Conservation (phyloP, 2,113 vertebrate species). For the Aptenodytes patagonicus region DNA sequence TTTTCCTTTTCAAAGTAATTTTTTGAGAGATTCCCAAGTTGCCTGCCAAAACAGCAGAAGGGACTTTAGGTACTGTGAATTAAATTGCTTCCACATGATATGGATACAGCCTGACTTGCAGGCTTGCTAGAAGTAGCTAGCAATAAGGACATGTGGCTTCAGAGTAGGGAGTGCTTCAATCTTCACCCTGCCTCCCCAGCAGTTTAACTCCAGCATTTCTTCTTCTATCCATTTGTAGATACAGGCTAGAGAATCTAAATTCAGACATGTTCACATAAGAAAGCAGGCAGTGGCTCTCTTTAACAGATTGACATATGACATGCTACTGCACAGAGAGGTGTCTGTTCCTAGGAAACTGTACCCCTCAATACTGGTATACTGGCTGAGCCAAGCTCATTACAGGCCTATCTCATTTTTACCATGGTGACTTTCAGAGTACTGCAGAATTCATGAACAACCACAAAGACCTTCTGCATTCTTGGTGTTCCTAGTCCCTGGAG, state of each 20-base stretch:
- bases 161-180: background rate
- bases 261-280: background rate
- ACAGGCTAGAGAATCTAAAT: background rate
- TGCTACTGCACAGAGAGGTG: background rate
- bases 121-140: background rate
- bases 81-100: background rate
- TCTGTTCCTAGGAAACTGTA: slow-evolving; percentile 15
- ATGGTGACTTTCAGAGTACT: background rate
- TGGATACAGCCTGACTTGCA: background rate
- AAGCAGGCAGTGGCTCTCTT: background rate
- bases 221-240: background rate
- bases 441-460: background rate
- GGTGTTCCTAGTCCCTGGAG: background rate
- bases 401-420: background rate
- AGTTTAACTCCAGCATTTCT: slow-evolving; percentile 15
- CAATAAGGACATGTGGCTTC: background rate
- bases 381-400: background rate
- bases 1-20: background rate
- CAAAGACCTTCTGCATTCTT: slow-evolving; percentile 13
- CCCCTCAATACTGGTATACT: background rate
- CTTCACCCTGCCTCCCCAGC: background rate
- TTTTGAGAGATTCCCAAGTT: background rate
- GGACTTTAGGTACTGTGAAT: background rate
- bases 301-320: slow-evolving; percentile 5
- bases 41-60: background rate